These are phyloP conservation scores for Marasmarcha lunaedactyla DNA, from an alignment of 2,888 invertebrate species.

Conservation along the genomic window DNA sequence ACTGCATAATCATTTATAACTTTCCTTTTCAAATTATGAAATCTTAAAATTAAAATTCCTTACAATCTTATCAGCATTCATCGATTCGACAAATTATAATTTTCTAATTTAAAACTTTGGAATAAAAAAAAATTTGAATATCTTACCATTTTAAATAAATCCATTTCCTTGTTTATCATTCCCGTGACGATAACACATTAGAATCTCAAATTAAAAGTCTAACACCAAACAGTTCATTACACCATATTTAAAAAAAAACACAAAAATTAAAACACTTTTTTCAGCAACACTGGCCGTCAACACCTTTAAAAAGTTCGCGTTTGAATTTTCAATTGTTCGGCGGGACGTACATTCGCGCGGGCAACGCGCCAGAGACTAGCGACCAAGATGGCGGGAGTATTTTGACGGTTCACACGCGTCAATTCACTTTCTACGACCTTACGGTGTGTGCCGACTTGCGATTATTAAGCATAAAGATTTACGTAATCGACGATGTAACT, in stretches of 20 bases:
- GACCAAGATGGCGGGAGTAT: conserved; percentile 62
- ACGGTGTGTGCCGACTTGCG: conserved; percentile 62
- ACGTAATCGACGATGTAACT: conserved; percentile 62
- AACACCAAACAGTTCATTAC: not conserved
- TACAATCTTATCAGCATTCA: not conserved
- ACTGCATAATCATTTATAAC: not conserved
- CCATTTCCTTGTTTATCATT: not conserved
- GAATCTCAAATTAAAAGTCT: not conserved
- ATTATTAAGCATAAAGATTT: conserved; percentile 65
- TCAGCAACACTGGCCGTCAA: conserved; percentile 31
- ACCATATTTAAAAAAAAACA: not conserved
- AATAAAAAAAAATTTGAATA: not conserved
- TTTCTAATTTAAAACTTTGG: too few species aligned
- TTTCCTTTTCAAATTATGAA: not conserved
- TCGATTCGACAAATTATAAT: not conserved
- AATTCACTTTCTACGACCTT: conserved; percentile 71
- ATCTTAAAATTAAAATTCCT: conserved; percentile 1
- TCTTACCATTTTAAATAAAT: not conserved
- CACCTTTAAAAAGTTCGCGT: conserved; percentile 23
- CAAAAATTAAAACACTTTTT: conserved; percentile 6
- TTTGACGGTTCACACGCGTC: conserved; percentile 68
- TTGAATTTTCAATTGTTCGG: conserved; percentile 45
- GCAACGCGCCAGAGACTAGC: conserved; percentile 59
- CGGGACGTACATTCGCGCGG: conserved; percentile 55
- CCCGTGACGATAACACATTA: not conserved